phyloP scores from a whole-genome alignment of 2,113 vertebrate species.

The Corythoichthys haematopterus region DNA sequence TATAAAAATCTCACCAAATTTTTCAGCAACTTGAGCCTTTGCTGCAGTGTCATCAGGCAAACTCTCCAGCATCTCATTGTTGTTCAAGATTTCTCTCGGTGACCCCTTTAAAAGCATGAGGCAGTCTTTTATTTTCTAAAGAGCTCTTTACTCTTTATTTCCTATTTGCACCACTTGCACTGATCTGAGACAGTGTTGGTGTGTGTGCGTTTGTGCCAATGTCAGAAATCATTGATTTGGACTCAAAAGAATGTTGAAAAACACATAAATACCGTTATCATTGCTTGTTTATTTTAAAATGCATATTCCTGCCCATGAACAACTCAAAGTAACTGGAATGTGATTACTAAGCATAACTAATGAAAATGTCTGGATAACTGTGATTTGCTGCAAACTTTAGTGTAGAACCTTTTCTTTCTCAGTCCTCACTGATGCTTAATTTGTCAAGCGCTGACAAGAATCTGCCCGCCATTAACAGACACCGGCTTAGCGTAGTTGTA shows the following conservation, averaged over 20 bases:
- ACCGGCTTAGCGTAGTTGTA: constrained; percentile 38
- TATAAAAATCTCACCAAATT: neutral
- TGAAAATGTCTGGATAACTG: neutral
- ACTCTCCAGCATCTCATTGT: neutral
- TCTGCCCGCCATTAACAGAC: constrained; percentile 45
- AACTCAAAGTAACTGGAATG: constrained; percentile 4
- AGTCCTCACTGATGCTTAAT: constrained; percentile 21
- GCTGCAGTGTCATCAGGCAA: neutral
- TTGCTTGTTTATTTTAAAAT: constrained; percentile 7
- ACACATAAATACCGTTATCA: constrained; percentile 13
- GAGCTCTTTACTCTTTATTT: constrained; percentile 25
- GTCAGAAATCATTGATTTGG: constrained; percentile 30
- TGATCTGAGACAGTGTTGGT: constrained; percentile 1
- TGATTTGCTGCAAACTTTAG: neutral
- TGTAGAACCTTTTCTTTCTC: constrained; percentile 10
- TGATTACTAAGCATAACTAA: neutral
- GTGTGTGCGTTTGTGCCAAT: constrained; percentile 22
- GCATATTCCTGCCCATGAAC: constrained; percentile 3
- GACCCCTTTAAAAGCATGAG: constrained; percentile 14
- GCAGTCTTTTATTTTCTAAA: constrained; percentile 15
- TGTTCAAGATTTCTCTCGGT: constrained; percentile 4
- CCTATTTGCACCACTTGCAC: constrained; percentile 12
- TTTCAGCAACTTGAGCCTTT: constrained; percentile 5
- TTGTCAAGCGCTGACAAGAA: constrained; percentile 33
- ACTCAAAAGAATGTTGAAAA: constrained; percentile 21